Base-by-base conservation (phyloP, 2,888 invertebrate genomes). In the Luperina testacea region DNA sequence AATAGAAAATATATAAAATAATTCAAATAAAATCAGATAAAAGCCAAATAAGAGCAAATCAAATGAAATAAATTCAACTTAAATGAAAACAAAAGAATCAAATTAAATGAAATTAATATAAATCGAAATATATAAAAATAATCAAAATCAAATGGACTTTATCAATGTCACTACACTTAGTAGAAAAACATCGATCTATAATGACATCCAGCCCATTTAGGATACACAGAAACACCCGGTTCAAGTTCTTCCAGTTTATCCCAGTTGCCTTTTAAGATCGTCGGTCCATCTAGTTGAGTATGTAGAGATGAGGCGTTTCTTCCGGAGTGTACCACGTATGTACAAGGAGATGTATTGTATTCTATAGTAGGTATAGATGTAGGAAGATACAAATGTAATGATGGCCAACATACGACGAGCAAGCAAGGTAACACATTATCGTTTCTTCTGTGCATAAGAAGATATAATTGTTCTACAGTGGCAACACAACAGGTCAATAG, bases 401-500 rank as follows among this genome's bases (percentile, higher is more conserved):
- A 17, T 67, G 2, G 9, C 17, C 24, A 45, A 48, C 32, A 32
- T 51, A 13, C 27, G 13, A 7, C 7, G 32, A 27, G 32, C 24
- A 53, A 70, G 9, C 32, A 17, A 70, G 1, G 15, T 24, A 24
- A 17, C 17, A 72, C 3, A 63, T 24, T 72, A 67, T 17, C 6
- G 24, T 32, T 74, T 53, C 42, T 42, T 67, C 6, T 38, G 20
- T 5, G 27, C 13, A 61, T 53, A 53, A 53, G 51, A 53, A 20
- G 20, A 53, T 20, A 20, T 53, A 20, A 53, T 53, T 53, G n/a
- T 77, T 17, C 1, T 45, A 0, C 11, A 67, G 27, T 71, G 57
- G 5, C 77, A 71, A 13, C 75, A 70, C 15, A 17, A 13, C 65
- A 45, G 59, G 48, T 70, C 51, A 77, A 82, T 48, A 69, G 15